A percentile compares a stretch with the other conserved stretches of the same genome.
These are phyloP conservation scores for Subacronicta megacephala DNA, from an alignment of 2,888 invertebrate species.

Conservation along the genomic window DNA sequence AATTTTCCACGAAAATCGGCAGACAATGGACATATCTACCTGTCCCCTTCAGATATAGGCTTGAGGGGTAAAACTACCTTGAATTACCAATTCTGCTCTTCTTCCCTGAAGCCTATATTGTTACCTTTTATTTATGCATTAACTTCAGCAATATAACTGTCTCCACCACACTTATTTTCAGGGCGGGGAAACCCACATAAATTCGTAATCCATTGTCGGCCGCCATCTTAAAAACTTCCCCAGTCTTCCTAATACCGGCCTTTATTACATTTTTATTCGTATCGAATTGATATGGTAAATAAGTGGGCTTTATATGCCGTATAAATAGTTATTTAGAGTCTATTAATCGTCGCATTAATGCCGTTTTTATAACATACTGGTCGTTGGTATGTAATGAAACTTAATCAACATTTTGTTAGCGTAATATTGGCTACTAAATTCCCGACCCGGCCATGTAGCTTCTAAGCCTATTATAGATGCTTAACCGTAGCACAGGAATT, in stretches of 20 bases:
- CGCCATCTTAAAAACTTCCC: constrained; percentile 57
- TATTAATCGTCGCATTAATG: constrained; percentile 75
- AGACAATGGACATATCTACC: not conserved
- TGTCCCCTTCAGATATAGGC: not conserved
- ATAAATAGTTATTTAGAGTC: constrained; percentile 59
- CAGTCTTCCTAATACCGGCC: constrained; percentile 44
- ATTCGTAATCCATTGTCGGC: constrained; percentile 69
- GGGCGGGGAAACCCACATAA: constrained; percentile 60
- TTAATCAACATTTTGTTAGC: not conserved
- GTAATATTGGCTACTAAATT: too few relatives aligned
- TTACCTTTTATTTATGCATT: constrained; percentile 87
- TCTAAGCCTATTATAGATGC: too few relatives aligned
- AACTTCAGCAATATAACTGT: constrained; percentile 85
- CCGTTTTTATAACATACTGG: not conserved
- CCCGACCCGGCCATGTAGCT: too few relatives aligned
- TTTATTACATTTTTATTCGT: constrained; percentile 69
- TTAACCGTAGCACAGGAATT: too few relatives aligned
- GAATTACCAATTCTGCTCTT: constrained; percentile 11
- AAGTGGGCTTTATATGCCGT: constrained; percentile 56
- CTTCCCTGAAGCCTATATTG: constrained; percentile 68
- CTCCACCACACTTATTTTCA: constrained; percentile 67
- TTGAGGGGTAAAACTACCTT: constrained; percentile 8
- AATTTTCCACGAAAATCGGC: too few relatives aligned
- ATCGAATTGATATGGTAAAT: constrained; percentile 76
- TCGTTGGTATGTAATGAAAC: not conserved